Conservation (phyloP, 35 echinoderm and acorn worm species). For the Lytechinus pictus region DNA sequence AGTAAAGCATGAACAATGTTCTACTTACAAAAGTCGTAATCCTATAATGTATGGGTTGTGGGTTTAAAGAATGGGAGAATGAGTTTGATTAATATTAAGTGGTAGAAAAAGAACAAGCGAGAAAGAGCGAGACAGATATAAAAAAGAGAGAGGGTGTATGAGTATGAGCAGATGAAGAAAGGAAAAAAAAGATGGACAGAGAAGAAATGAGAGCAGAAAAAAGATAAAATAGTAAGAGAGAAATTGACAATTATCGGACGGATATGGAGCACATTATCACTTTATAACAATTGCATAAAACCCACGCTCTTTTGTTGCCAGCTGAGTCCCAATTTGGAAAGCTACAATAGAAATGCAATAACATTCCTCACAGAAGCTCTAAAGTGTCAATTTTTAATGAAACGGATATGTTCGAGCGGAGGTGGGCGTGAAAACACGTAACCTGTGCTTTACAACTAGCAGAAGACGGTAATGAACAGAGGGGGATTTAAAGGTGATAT, state of each 20-base stretch:
- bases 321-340: not conserved
- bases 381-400: conserved; percentile 14
- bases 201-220: too few relatives aligned
- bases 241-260: too few relatives aligned
- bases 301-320: not conserved
- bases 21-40: too few relatives aligned
- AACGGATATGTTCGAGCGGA: not conserved
- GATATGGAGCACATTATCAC: not conserved
- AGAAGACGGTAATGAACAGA: not conserved
- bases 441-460: not conserved
- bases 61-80: too few relatives aligned
- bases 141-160: not conserved
- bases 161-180: too few relatives aligned
- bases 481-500: not conserved
- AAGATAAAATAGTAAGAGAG: too few relatives aligned
- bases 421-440: not conserved
- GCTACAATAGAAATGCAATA: not conserved
- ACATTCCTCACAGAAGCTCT: not conserved
- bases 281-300: not conserved
- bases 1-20: too few relatives aligned
- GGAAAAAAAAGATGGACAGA: too few relatives aligned
- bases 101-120: not conserved
- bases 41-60: too few relatives aligned
- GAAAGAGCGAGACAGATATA: not conserved
- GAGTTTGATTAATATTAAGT: too few relatives aligned